These are phyloP conservation scores for Dipodomys ordii DNA, from an alignment of 2,113 vertebrate species.

Conservation along the genomic window DNA sequence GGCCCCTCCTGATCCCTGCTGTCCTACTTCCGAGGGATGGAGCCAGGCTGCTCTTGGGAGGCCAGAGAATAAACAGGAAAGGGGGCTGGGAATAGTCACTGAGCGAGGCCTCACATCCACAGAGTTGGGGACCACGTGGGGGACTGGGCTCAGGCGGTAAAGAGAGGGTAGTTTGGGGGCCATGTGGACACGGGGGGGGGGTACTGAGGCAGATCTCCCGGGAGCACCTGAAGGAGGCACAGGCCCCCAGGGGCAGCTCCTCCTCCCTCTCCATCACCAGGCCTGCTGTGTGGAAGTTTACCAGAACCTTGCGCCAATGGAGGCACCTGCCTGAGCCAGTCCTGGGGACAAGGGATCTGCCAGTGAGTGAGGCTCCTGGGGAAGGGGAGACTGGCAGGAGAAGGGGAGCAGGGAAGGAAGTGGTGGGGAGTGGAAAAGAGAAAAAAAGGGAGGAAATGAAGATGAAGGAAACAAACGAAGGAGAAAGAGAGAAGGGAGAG, in stretches of 20 bases:
- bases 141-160: neutral
- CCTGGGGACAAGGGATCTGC: constrained; percentile 69
- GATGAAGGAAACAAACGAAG: neutral
- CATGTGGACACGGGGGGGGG: too few relatives aligned
- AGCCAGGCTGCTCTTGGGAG: constrained; percentile 32
- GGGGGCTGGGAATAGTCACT: neutral
- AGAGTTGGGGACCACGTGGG: neutral
- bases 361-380: constrained; percentile 70
- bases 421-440: neutral
- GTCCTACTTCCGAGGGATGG: constrained; percentile 72
- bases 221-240: too few relatives aligned
- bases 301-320: constrained; percentile 79
- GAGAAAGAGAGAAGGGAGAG: neutral
- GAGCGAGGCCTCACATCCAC: neutral
- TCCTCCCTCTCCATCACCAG: constrained; percentile 33
- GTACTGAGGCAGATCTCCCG: neutral
- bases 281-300: constrained; percentile 60
- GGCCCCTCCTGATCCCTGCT: constrained; percentile 56
- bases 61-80: constrained; percentile 77
- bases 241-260: accelerated
- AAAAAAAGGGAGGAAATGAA: neutral
- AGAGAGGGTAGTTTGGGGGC: neutral
- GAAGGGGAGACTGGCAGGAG: too few relatives aligned
- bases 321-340: constrained; percentile 71
- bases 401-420: too few relatives aligned